These are phyloP conservation scores for Ornithoptera priamus DNA, from an alignment of 2,888 invertebrate genomes.

Conservation along the genomic window DNA sequence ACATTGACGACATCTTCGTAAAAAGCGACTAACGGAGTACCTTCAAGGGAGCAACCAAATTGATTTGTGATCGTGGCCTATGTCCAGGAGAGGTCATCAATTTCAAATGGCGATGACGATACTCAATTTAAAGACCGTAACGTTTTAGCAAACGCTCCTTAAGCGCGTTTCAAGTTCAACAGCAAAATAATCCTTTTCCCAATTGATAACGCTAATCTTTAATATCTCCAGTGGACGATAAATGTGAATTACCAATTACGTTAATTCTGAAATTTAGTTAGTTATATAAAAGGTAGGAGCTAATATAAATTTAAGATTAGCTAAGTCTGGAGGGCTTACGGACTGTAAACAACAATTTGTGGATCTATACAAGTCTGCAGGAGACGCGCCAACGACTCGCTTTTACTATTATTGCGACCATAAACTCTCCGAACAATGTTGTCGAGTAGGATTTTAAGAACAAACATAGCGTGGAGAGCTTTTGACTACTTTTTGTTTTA, in stretches of 20 bases:
- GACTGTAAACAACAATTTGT: conserved; percentile 7
- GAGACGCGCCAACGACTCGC: conserved; percentile 13
- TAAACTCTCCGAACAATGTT: conserved; percentile 19
- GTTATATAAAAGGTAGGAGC: background rate
- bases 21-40: no score
- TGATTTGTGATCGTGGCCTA: no score
- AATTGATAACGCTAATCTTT: background rate
- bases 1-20: no score
- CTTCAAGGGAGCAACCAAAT: no score
- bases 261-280: background rate
- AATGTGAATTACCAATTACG: no score
- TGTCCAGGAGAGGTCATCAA: no score
- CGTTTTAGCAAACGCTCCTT: no score
- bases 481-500: background rate
- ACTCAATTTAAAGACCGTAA: no score
- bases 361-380: conserved; percentile 5
- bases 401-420: conserved; percentile 18
- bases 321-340: background rate
- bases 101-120: no score
- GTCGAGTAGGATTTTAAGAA: conserved; percentile 1
- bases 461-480: background rate
- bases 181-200: background rate
- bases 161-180: background rate
- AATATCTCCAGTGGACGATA: no score
- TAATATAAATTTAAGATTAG: conserved; percentile 12